Evolutionary conservation across 1,140 invertebrate species (phyloP).

Genomic region (Philaenus spumarius): DNA sequence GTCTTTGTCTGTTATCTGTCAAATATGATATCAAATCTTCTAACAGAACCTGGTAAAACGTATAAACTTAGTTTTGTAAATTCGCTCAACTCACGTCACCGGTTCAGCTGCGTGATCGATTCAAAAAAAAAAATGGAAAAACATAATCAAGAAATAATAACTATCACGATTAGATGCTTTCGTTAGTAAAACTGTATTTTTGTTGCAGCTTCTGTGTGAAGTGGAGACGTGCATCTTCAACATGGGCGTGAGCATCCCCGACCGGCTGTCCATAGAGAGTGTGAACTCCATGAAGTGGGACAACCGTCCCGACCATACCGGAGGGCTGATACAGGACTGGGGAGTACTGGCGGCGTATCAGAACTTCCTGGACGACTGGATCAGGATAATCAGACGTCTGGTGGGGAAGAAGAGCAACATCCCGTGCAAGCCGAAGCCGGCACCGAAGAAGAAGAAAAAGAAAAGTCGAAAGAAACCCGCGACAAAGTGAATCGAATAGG

Average conservation of each 20-base stretch:
- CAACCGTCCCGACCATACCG: slow-evolving; percentile 34
- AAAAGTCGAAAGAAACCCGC: not conserved
- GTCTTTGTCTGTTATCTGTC: too few relatives aligned
- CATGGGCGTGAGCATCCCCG: slow-evolving; percentile 32
- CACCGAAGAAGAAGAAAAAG: slow-evolving; percentile 3
- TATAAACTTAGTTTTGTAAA: too few relatives aligned
- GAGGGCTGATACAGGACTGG: slow-evolving; percentile 42
- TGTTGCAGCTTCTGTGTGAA: slow-evolving; percentile 42
- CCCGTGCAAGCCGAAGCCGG: slow-evolving; percentile 21
- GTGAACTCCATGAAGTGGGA: slow-evolving; percentile 33
- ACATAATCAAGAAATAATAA: not conserved
- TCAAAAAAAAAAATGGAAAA: too few relatives aligned
- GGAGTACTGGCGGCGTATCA: slow-evolving; percentile 40
- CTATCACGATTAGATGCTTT: not conserved
- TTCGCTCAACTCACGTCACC: too few relatives aligned
- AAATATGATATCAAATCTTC: too few relatives aligned
- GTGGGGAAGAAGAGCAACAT: slow-evolving; percentile 32
- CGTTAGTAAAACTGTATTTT: not conserved
- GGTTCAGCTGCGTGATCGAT: too few relatives aligned
- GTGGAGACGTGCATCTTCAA: slow-evolving; percentile 41
- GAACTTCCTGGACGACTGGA: slow-evolving; percentile 42
- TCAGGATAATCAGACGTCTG: slow-evolving; percentile 35
- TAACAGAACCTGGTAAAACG: too few relatives aligned
- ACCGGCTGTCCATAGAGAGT: slow-evolving; percentile 16
- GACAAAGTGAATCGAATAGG: not conserved